A percentile compares a stretch with the other conserved stretches of the same genome.
phyloP scores from a whole-genome alignment of 2,797 vertebrate species.

The Syncerus caffer region DNA sequence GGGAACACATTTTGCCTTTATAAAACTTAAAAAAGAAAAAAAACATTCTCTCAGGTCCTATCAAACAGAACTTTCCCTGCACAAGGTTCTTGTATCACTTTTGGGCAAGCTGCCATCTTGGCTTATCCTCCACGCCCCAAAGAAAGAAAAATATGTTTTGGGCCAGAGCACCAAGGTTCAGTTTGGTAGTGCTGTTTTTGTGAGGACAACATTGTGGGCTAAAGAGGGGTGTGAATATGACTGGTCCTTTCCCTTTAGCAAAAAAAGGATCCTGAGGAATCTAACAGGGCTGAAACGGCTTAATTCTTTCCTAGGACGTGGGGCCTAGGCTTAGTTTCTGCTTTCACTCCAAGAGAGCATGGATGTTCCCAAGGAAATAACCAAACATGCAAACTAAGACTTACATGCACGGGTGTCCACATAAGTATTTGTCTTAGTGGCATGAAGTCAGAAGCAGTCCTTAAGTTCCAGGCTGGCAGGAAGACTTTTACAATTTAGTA shows the following conservation, averaged over 20 bases:
- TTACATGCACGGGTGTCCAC: not conserved
- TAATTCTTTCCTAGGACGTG: not conserved
- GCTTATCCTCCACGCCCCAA: constrained; percentile 5
- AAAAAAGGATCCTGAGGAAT: not conserved
- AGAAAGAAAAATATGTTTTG: constrained; percentile 26
- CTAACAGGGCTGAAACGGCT: not conserved
- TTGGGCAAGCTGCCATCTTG: not conserved
- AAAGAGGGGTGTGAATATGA: not conserved
- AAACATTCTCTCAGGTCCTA: not conserved
- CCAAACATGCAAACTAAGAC: not conserved
- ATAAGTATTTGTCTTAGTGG: not conserved
- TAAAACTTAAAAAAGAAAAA: constrained; percentile 28
- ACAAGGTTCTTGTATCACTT: not conserved
- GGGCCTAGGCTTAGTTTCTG: not conserved
- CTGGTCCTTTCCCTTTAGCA: not conserved
- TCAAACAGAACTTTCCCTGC: not conserved
- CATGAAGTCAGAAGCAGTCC: not conserved
- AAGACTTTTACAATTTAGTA: not conserved
- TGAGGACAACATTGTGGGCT: not conserved
- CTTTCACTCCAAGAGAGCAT: not conserved
- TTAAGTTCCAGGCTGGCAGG: not conserved
- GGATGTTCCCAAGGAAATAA: not conserved
- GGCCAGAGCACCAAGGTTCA: not conserved
- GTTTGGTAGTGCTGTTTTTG: not conserved
- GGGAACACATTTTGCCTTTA: constrained; percentile 44